A percentile compares a stretch with the other conserved stretches of the same genome.
Evolutionary conservation across 1,140 invertebrate species (phyloP).

Genomic region (Mesaphorura yosii): DNA sequence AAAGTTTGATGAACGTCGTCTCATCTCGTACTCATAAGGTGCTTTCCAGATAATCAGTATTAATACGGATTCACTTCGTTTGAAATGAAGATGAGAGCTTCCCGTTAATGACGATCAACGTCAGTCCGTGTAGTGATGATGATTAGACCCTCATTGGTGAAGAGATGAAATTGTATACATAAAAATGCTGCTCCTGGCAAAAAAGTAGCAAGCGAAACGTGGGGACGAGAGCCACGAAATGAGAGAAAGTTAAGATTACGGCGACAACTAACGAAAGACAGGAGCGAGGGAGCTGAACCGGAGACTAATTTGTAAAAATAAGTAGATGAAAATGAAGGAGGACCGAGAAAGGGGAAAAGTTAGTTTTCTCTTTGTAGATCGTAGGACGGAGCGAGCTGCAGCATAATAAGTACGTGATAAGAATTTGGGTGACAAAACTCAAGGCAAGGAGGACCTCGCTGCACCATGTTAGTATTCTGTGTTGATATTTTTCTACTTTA

Average conservation of each 20-base stretch:
- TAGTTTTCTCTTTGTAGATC: slow-evolving; percentile 22
- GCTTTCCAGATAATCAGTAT: no score
- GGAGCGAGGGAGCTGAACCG: not conserved
- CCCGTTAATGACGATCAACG: not conserved
- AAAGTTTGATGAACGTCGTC: not conserved
- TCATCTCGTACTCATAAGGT: no score
- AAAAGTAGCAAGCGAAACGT: not conserved
- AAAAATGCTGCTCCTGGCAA: no score
- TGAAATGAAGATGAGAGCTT: not conserved
- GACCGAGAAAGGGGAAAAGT: not conserved
- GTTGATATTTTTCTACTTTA: slow-evolving; percentile 20
- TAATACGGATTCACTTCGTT: no score
- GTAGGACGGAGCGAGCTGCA: no score
- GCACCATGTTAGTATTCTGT: slow-evolving; percentile 32
- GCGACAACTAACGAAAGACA: not conserved
- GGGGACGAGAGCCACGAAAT: not conserved
- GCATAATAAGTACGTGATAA: slow-evolving; percentile 32
- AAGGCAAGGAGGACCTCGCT: no score
- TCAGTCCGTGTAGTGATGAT: not conserved
- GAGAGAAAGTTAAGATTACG: not conserved
- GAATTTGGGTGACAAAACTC: slow-evolving; percentile 33
- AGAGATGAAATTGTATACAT: no score
- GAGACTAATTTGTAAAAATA: slow-evolving; percentile 32
- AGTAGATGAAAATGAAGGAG: slow-evolving; percentile 21
- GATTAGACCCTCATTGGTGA: not conserved